Base-by-base conservation (phyloP, 2,797 vertebrate species). In the Phataginus tricuspis region DNA sequence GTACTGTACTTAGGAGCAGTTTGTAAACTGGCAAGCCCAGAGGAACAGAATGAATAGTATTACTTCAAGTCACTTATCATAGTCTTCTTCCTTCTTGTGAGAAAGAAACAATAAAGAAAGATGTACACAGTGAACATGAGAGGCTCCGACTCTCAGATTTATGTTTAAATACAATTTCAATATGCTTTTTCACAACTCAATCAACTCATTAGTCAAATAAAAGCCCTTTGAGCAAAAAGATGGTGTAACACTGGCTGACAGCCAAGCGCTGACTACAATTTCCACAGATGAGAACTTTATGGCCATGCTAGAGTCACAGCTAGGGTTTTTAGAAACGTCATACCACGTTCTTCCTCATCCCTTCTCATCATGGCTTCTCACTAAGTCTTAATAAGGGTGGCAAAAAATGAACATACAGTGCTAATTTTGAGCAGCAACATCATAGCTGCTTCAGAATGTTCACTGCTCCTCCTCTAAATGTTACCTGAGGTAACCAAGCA, bases 161-260 rank as follows among this genome's bases (percentile, higher is more conserved):
- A 77, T 57, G 45, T 82, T 16, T 75, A 93, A 85, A 23, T 42
- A 86, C 80, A 93, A 94, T 57, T 63, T 63, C 59, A 87, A 72
- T 3, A 39, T 51, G 64, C 85, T 72, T 74, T 87, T 45, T 90
- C 72, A 95, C 42, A 88, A 68, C 14, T 74, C 39, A 86, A 42
- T 61, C 34, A 92, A 93, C 69, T 77, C 42, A 59, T 57, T 64
- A 94, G 9, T 57, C 39, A 80, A 96, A 83, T 45, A 71, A 86
- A 94, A 88, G 27, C 25, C 15, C 61, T 84, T 12, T 86, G 31
- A 29, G 37, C 64, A 85, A 92, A 95, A 89, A 91, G 66, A 80
- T 61, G 53, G 49, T 88, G 14, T 80, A 94, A 77, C n/a, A 87
- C n/a, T 13, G 66, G 57, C n/a, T 79, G n/a, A 57, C 2, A 68